phyloP scores from a whole-genome alignment of 2,113 vertebrate species.

The Romanogobio albipinnatus region DNA sequence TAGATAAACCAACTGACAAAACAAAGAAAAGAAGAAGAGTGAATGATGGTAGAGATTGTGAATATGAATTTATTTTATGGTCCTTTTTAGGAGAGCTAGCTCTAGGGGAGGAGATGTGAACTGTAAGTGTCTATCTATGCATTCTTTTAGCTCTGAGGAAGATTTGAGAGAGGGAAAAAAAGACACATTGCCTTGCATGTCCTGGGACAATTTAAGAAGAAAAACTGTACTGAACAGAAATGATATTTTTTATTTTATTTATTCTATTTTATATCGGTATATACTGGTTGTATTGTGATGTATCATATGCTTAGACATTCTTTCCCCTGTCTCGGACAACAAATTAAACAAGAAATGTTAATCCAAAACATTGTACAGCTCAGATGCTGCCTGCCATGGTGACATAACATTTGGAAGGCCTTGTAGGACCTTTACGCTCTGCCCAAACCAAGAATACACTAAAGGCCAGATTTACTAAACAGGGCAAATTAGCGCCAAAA shows the following conservation, averaged over 20 bases:
- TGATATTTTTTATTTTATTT: slow-evolving; percentile 97
- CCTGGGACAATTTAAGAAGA: slow-evolving; percentile 73
- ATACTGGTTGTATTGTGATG: slow-evolving; percentile 80
- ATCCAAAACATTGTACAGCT: slow-evolving; percentile 37
- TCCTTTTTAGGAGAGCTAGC: slow-evolving; percentile 59
- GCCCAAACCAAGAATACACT: not conserved
- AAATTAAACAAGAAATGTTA: slow-evolving; percentile 66
- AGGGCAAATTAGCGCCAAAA: too few species aligned
- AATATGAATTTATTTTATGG: slow-evolving; percentile 62
- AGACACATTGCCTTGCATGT: slow-evolving; percentile 81
- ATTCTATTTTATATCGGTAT: slow-evolving; percentile 97
- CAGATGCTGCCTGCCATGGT: not conserved
- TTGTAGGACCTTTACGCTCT: slow-evolving; percentile 5
- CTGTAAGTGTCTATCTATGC: slow-evolving; percentile 85
- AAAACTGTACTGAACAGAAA: slow-evolving; percentile 82
- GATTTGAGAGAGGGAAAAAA: slow-evolving; percentile 68
- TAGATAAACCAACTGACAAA: slow-evolving; percentile 71
- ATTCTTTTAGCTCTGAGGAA: slow-evolving; percentile 80
- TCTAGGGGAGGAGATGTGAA: slow-evolving; percentile 71
- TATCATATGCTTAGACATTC: slow-evolving; percentile 63
- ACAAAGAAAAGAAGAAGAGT: slow-evolving; percentile 48
- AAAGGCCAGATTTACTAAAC: not conserved
- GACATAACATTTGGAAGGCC: not conserved
- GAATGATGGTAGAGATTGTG: slow-evolving; percentile 51
- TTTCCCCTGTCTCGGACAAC: slow-evolving; percentile 67